Evolutionary conservation across 2,113 vertebrate genomes (phyloP), one percentile per base, ranked within the genome.

Genomic region (Conger conger): DNA sequence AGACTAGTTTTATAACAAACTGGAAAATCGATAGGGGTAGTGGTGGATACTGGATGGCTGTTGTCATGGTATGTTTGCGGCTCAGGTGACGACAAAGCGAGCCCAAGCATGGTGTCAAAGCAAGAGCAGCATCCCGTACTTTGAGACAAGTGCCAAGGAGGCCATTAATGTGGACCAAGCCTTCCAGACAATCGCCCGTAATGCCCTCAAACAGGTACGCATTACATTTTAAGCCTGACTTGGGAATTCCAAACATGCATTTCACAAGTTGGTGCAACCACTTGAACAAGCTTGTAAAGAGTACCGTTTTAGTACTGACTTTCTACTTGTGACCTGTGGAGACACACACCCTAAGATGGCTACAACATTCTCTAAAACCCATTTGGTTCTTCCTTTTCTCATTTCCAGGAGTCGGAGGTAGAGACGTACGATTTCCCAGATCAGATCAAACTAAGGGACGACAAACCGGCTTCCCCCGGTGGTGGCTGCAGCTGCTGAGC

Each of bases 41-140:
- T 38, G 23, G 77, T 37, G 77, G 18, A 15, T 79, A 33, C 35
- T 38, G 33, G 16, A 30, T 45, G 79, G 45, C 35, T 45, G 79
- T 76, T 36, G n/a, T 45, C 33, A 6, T 8, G n/a, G 11, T 78
- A 7, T 78, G 76, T 82, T 35, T 77, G 18, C 20, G 23, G 23
- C 11, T 1, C 89, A 97, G 97, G 96, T 97, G 88, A 96, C 96
- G 85, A 97, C 96, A 86, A 97, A 97, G 92, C 92, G 96, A 86
- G 96, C 97, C 2, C 97, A 97, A 93, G 96, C 96, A 60, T 97
- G 97, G 97, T 97, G 96, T 93, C 96, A 96, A 92, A 97, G 96
- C 94, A 97, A 97, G 94, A 97, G 97, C 91, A 96, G 96, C 90
- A 97, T 97, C 92, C 97, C 97, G 17, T 97, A 97, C 92, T 97